Base-by-base conservation (phyloP, 64 coral and sea anemone genomes). In the Astreopora myriophthalma region DNA sequence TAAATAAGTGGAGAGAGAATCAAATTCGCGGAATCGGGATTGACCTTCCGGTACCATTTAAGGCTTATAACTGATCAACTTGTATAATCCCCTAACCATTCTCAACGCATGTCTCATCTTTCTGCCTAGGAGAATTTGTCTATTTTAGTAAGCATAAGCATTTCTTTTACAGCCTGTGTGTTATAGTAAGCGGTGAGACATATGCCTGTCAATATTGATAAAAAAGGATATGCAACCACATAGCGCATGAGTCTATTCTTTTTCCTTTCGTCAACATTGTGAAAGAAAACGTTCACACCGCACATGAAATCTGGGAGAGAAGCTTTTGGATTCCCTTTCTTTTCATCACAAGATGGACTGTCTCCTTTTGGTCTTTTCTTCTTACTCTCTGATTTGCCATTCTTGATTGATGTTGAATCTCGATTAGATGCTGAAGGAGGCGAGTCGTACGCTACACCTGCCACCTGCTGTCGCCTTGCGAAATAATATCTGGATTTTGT, bases 201-300 rank as follows among this genome's bases (percentile, higher is more conserved):
- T 19, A 55, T 14, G 51, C 16, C 17, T 0, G 16, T 19, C 17
- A 55, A 10, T 3, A 55, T 14, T 55, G 51, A 55, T 16, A 55
- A 39, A 67, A 80, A 91, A 97, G 95, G 95, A 97, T 97, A 97
- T 97, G 95, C 95, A 79, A 97, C 76, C 46, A 97, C 35, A 48
- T 94, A 94, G 36, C 95, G 74, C 1, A 48, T 87, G 22, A 97
- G 68, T 87, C 72, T 85, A 64, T 90, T 97, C 20, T 74, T 48
- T 20, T 86, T 14, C 23, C 86, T 72, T 24, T 97, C 87, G 30
- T 83, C 55, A 75, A 94, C 84, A 62, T 70, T 79, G 37, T 35
- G 30, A 40, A 90, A 97, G 48, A 89, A 94, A 34, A 90, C 77
- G 34, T 76, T 88, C 6, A 97, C 92, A 71, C 92, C 95, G 32